Evolutionary conservation across 1,140 invertebrate species (phyloP).

Genomic region (Ylistrum balloti): DNA sequence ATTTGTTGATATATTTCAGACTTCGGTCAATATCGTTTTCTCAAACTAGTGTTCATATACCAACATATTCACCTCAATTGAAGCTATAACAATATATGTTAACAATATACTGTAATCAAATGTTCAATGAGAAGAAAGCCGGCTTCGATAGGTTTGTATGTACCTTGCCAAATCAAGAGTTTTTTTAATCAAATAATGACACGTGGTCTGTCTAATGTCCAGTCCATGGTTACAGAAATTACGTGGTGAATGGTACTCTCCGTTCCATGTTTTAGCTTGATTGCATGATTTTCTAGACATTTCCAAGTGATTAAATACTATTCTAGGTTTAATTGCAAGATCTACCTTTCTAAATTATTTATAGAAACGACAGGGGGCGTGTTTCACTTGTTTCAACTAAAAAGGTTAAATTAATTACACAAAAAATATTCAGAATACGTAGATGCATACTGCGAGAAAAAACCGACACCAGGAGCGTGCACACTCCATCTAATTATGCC

Average conservation of each 20-base stretch:
- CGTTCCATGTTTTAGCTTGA: background rate
- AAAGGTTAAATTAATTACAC: conserved; percentile 36
- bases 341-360: background rate
- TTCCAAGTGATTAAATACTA: conserved; percentile 16
- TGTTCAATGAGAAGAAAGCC: no score
- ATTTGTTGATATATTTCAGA: no score
- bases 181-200: background rate
- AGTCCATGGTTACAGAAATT: background rate
- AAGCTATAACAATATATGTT: no score
- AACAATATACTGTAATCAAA: no score
- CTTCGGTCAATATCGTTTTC: no score
- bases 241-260: background rate
- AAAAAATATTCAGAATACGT: background rate
- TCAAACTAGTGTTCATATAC: no score
- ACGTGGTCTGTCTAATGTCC: background rate
- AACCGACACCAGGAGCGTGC: background rate
- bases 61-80: no score
- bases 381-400: background rate
- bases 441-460: background rate
- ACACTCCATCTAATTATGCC: background rate
- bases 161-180: no score
- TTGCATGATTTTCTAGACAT: conserved; percentile 18
- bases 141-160: no score
- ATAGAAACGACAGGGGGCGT: background rate
- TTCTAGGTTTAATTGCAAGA: background rate